phyloP scores from a whole-genome alignment of 2,888 invertebrate genomes.

The Tipula confusa region DNA sequence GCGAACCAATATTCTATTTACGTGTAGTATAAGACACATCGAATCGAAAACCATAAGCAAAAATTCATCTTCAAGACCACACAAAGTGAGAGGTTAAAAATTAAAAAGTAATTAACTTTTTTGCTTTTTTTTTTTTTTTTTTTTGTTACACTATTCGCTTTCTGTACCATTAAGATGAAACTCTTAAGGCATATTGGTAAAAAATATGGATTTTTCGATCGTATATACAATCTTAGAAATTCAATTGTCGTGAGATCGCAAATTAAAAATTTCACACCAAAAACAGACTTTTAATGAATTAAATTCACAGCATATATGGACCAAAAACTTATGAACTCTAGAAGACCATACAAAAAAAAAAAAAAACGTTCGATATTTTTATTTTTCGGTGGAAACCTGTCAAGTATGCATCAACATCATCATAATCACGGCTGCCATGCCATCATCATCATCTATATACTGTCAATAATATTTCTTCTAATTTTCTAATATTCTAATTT shows the following conservation, averaged over 20 bases:
- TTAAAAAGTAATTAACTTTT: conserved; percentile 17
- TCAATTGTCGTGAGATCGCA: conserved; percentile 16
- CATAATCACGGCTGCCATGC: conserved; percentile 13
- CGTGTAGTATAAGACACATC: background rate
- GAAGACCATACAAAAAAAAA: background rate
- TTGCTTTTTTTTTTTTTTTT: too few relatives aligned
- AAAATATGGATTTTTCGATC: background rate
- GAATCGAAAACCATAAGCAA: conserved; percentile 20
- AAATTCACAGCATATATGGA: conserved; percentile 25
- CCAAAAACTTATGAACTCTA: background rate
- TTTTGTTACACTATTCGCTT: background rate
- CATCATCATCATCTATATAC: background rate
- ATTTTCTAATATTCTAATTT: conserved; percentile 25
- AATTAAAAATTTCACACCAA: conserved; percentile 25
- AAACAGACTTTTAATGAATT: background rate
- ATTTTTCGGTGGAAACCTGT: background rate
- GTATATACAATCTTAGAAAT: background rate
- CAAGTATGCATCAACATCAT: background rate
- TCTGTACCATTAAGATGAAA: background rate
- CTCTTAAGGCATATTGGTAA: background rate
- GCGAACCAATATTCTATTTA: background rate
- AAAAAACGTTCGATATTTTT: background rate
- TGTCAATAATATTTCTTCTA: conserved; percentile 1
- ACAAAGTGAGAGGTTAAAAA: conserved; percentile 25
- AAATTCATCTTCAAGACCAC: conserved; percentile 20